These are phyloP conservation scores for Bembecia ichneumoniformis DNA, from an alignment of 2,888 invertebrate species.

Conservation along the genomic window DNA sequence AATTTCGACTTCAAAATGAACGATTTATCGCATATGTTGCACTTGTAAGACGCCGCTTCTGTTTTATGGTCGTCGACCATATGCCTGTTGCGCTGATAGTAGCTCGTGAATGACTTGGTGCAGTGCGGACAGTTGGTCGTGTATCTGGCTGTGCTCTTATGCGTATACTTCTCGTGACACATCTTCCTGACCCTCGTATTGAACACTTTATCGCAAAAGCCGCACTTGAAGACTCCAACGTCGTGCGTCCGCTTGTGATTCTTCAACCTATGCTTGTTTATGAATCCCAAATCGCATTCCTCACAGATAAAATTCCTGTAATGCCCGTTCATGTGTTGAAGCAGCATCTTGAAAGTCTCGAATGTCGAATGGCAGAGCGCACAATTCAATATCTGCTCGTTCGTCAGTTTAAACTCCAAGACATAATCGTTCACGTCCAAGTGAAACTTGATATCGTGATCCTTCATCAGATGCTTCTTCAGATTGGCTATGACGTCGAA, in stretches of 20 bases:
- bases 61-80: conserved; percentile 52
- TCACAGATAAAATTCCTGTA: conserved; percentile 57
- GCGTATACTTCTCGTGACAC: conserved; percentile 57
- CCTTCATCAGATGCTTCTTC: conserved; percentile 37
- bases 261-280: conserved; percentile 46
- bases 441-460: conserved; percentile 46
- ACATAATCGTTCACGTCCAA: conserved; percentile 46
- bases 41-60: conserved; percentile 45
- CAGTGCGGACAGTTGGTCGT: conserved; percentile 55
- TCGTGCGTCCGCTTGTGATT: conserved; percentile 52
- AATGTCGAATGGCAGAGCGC: conserved; percentile 45
- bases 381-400: conserved; percentile 38
- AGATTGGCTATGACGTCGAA: conserved; percentile 29
- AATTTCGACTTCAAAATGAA: conserved; percentile 54
- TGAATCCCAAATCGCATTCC: conserved; percentile 50
- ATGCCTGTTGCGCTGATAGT: conserved; percentile 52
- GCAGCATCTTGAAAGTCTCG: conserved; percentile 53
- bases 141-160: conserved; percentile 42
- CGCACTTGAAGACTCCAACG: conserved; percentile 42
- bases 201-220: conserved; percentile 50
- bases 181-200: conserved; percentile 37
- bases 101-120: conserved; percentile 46
- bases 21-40: conserved; percentile 54
- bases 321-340: conserved; percentile 60
- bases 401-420: conserved; percentile 46